Base-by-base conservation (phyloP, 2,888 invertebrate species). In the Tiliacea citrago region DNA sequence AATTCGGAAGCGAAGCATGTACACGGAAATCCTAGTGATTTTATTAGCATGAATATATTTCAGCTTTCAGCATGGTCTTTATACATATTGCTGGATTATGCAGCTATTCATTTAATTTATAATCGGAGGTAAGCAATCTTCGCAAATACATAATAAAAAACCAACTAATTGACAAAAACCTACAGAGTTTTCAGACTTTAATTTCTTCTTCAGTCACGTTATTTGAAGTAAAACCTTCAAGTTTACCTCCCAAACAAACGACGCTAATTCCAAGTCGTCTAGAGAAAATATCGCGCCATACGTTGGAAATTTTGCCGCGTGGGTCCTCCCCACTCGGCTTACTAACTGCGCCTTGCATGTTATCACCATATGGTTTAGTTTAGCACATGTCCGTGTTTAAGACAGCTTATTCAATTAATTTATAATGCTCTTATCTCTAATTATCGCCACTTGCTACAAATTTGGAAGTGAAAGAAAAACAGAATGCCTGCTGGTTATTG, bases 241-340 rank as follows among this genome's bases (percentile, higher is more conserved):
- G 47, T 83, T 73, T 61, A 51, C 51, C 45, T 72, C 10, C 24
- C 57, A 55, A 73, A 74, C 61, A 76, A 77, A 68, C 70, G 42
- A 55, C 63, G 60, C 39, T 58, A 75, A 77, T 76, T 67, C 45
- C 60, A 67, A 80, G 71, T 57, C 65, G 49, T 61, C 29, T 68
- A 75, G 57, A 73, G 81, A 78, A 81, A 86, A 85, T 83, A 77
- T 66, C 51, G 57, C 55, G n/a, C 49, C 49, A 84, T 76, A 83
- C 70, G 84, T 74, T 62, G 67, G 73, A 74, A 79, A 73, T 77
- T 72, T 71, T 72, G 51, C 73, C 70, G 67, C 71, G 71, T 75
- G 62, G 55, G 53, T 73, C 65, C 16, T 81, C 63, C 63, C 61
- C 73, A 68, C 47, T 73, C 62, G 49, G 65, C 49, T 73, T 76